Conservation (phyloP, 2,888 invertebrate genomes). For the Ophion costatus region DNA sequence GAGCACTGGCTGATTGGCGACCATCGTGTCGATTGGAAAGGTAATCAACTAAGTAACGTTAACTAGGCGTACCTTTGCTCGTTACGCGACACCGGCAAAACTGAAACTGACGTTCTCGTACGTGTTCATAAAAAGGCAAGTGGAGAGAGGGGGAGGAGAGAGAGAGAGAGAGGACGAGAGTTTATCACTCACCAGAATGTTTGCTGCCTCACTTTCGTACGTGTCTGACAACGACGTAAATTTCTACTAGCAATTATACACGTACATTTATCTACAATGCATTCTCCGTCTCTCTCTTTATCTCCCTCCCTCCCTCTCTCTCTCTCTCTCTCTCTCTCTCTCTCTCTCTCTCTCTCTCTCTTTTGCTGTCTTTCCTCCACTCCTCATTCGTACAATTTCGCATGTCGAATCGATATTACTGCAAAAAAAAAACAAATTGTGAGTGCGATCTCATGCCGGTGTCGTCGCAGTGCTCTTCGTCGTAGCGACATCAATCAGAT, state of each 20-base stretch:
- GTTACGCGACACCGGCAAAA: conserved; percentile 73
- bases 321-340: background rate
- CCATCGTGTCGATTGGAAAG: conserved; percentile 78
- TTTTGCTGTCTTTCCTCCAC: background rate
- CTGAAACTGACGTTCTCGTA: conserved; percentile 72
- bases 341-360: background rate
- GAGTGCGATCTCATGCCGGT: conserved; percentile 35
- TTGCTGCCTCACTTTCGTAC: conserved; percentile 29
- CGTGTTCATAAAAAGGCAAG: conserved; percentile 60
- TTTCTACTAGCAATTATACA: conserved; percentile 31
- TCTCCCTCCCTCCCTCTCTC: background rate
- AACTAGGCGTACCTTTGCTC: conserved; percentile 80
- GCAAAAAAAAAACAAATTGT: conserved; percentile 38
- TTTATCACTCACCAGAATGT: conserved; percentile 40
- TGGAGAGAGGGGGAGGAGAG: background rate
- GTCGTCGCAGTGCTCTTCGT: conserved; percentile 1
- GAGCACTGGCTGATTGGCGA: conserved; percentile 74
- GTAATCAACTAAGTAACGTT: conserved; percentile 80
- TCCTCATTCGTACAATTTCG: conserved; percentile 55
- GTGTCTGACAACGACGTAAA: conserved; percentile 47
- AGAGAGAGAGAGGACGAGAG: background rate
- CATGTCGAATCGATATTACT: conserved; percentile 63
- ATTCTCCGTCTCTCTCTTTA: background rate
- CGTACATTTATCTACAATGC: background rate
- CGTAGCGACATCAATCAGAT: background rate